Evolutionary conservation across 2,113 vertebrate species (phyloP).

Genomic region (Probosciger aterrimus): DNA sequence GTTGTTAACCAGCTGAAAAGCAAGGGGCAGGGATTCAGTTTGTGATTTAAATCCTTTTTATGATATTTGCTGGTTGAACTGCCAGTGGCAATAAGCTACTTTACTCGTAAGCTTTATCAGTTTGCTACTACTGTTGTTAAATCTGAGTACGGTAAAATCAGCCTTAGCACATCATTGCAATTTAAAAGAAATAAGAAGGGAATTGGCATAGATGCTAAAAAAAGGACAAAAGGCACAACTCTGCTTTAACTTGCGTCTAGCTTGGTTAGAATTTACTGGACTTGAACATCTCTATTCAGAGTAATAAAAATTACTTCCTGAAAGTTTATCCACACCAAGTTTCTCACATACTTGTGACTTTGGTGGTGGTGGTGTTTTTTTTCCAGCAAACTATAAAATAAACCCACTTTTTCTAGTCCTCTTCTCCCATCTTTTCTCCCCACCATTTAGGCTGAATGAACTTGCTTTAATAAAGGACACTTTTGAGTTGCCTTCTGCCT

Average conservation of each 20-base stretch:
- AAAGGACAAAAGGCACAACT: neutral
- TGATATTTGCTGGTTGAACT: conserved; percentile 4
- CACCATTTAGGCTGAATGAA: neutral
- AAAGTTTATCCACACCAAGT: neutral
- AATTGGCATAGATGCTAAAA: neutral
- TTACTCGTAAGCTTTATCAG: conserved; percentile 10
- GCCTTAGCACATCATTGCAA: neutral
- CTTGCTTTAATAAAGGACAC: neutral
- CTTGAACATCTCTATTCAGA: neutral
- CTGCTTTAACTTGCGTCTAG: neutral
- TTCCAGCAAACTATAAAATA: neutral
- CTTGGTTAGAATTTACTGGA: neutral
- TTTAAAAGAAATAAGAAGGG: neutral
- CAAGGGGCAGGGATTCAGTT: neutral
- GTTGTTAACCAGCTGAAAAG: neutral
- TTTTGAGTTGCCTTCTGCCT: neutral
- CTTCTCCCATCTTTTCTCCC: neutral
- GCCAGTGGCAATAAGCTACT: neutral
- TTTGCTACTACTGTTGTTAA: neutral
- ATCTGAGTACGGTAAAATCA: neutral
- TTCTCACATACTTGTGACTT: neutral
- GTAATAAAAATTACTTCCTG: neutral
- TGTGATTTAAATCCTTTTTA: neutral
- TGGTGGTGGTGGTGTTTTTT: neutral
- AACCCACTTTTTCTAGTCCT: neutral